These are phyloP conservation scores for Marasmarcha lunaedactyla DNA, from an alignment of 2,888 invertebrate species.

Conservation along the genomic window DNA sequence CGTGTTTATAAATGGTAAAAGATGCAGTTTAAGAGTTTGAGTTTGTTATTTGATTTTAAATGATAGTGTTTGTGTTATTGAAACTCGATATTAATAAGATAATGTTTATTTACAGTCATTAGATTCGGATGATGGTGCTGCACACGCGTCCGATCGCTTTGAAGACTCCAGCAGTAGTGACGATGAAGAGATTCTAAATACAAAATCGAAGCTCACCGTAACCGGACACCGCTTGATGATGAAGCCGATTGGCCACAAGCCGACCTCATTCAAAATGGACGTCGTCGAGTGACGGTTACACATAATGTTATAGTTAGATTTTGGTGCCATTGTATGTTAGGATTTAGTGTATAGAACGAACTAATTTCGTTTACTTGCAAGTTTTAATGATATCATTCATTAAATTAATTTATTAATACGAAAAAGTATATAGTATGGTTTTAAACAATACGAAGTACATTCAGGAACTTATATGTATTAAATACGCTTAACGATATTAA, in stretches of 20 bases:
- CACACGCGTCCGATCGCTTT: constrained; percentile 38
- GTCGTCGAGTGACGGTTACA: constrained; percentile 48
- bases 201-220: constrained; percentile 29
- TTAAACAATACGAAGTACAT: too few species aligned
- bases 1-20: neutral
- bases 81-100: constrained; percentile 1
- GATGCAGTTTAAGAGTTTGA: neutral
- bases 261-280: constrained; percentile 49
- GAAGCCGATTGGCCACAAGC: constrained; percentile 46
- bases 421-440: too few species aligned
- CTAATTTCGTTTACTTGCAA: too few species aligned
- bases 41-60: neutral
- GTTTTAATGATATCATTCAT: too few species aligned
- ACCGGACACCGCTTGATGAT: constrained; percentile 46
- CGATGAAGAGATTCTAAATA: constrained; percentile 51
- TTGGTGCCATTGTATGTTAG: neutral
- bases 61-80: neutral
- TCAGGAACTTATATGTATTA: too few species aligned
- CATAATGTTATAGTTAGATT: constrained; percentile 10
- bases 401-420: too few species aligned
- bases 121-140: constrained; percentile 38
- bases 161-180: constrained; percentile 56
- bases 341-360: too few species aligned
- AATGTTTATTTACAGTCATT: constrained; percentile 31
- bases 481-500: too few species aligned